phyloP scores from a whole-genome alignment of 2,888 invertebrate species.

The Meliscaeva auricollis region DNA sequence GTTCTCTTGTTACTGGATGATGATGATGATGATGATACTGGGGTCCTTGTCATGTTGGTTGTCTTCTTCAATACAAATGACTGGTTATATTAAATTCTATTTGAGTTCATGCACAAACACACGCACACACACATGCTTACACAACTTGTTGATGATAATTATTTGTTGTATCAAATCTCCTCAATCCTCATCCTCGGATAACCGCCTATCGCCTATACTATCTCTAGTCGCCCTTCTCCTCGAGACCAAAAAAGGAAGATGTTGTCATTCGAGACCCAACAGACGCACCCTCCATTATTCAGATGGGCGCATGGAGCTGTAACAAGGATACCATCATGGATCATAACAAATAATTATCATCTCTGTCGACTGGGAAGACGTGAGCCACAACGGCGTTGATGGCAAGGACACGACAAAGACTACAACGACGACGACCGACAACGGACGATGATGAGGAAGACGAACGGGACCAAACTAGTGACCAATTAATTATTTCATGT shows the following conservation, averaged over 20 bases:
- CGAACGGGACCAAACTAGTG: constrained; percentile 46
- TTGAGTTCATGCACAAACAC: constrained; percentile 42
- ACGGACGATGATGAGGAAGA: neutral
- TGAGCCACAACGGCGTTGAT: constrained; percentile 34
- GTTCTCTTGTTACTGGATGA: constrained; percentile 12
- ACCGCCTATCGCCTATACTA: too few relatives aligned
- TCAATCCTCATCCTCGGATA: neutral
- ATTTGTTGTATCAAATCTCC: constrained; percentile 53
- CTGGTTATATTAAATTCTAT: constrained; percentile 72
- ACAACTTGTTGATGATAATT: constrained; percentile 75
- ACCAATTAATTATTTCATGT: constrained; percentile 76
- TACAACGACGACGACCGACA: neutral
- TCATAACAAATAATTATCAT: constrained; percentile 75
- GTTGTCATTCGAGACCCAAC: constrained; percentile 65
- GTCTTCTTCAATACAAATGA: constrained; percentile 55
- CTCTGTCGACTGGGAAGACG: constrained; percentile 48
- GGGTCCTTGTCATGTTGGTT: constrained; percentile 21
- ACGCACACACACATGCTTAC: neutral
- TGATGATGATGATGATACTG: neutral
- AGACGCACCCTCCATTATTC: constrained; percentile 47
- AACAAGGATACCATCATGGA: constrained; percentile 67
- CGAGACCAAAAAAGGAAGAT: constrained; percentile 12
- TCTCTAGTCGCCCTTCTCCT: neutral
- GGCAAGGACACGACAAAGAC: constrained; percentile 27
- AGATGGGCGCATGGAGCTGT: constrained; percentile 42